A percentile compares a stretch with the other conserved stretches of the same genome.
Conservation (phyloP, 2,797 vertebrate species). For the Triplophysa yarkandensis region DNA sequence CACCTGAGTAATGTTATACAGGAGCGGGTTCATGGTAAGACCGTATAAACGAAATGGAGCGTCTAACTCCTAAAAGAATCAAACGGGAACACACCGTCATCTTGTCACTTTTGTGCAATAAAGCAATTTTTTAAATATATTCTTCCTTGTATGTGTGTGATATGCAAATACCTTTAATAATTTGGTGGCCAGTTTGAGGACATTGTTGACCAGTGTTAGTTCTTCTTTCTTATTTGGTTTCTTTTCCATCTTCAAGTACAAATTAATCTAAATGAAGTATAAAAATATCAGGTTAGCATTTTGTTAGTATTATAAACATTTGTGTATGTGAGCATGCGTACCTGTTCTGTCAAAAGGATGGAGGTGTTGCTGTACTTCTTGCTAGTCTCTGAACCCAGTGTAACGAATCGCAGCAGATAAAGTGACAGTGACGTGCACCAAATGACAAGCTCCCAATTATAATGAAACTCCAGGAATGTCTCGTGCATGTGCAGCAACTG, state of each 20-base stretch:
- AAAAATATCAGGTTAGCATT: slow-evolving; percentile 18
- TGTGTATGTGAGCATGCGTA: slow-evolving; percentile 57
- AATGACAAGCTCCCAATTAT: slow-evolving; percentile 97
- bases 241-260: slow-evolving; percentile 99
- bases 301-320: not conserved
- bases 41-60: slow-evolving; percentile 93
- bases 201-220: slow-evolving; percentile 96
- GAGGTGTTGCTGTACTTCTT: slow-evolving; percentile 99
- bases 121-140: no score
- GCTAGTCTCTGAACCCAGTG: slow-evolving; percentile 96
- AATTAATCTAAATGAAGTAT: slow-evolving; percentile 82
- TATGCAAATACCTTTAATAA: slow-evolving; percentile 84
- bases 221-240: slow-evolving; percentile 99
- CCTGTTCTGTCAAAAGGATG: slow-evolving; percentile 98
- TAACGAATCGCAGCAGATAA: slow-evolving; percentile 95
- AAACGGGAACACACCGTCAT: not conserved
- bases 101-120: not conserved
- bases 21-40: slow-evolving; percentile 96
- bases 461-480: slow-evolving; percentile 95
- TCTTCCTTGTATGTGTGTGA: not conserved
- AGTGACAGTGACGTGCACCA: slow-evolving; percentile 95
- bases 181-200: slow-evolving; percentile 97
- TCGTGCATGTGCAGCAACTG: slow-evolving; percentile 93
- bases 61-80: slow-evolving; percentile 84
- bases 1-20: slow-evolving; percentile 98